These are phyloP conservation scores for Hylaeus volcanicus DNA, from an alignment of 1,140 invertebrate species.

Conservation along the genomic window DNA sequence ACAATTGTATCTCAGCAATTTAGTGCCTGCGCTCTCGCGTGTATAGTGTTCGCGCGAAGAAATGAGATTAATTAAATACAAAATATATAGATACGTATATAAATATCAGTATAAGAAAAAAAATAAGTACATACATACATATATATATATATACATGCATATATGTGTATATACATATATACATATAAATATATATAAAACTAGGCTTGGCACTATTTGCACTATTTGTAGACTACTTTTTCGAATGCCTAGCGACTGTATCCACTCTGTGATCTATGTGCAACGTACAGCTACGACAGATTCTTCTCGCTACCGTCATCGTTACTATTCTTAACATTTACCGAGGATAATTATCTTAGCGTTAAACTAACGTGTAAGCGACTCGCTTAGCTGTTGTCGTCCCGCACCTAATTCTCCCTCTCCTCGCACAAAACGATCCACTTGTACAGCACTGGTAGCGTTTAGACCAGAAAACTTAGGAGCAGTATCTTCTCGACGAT, in stretches of 20 bases:
- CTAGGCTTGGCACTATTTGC: constrained; percentile 66
- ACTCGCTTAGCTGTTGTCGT: constrained; percentile 53
- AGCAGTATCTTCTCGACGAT: background rate
- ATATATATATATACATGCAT: constrained; percentile 11
- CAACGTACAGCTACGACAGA: constrained; percentile 57
- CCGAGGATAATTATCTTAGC: constrained; percentile 29
- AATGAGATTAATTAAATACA: constrained; percentile 41
- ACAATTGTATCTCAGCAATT: constrained; percentile 66
- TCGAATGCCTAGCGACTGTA: constrained; percentile 68
- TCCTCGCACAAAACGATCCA: constrained; percentile 20
- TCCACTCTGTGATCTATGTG: constrained; percentile 74
- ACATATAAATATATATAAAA: constrained; percentile 38
- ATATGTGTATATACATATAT: constrained; percentile 37
- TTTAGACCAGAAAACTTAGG: background rate
- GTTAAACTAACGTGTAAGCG: constrained; percentile 31
- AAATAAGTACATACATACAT: constrained; percentile 14
- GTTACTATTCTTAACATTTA: constrained; percentile 39
- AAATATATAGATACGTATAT: constrained; percentile 25
- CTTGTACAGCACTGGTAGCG: constrained; percentile 21
- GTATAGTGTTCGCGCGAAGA: constrained; percentile 41
- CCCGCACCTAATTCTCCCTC: constrained; percentile 49
- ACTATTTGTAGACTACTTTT: constrained; percentile 51
- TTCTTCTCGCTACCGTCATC: constrained; percentile 36
- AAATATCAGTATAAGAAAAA: background rate
- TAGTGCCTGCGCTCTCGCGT: constrained; percentile 66